A percentile compares a stretch with the other conserved stretches of the same genome.
These are phyloP conservation scores for Callipepla californica DNA, from an alignment of 2,113 vertebrate species.

Conservation along the genomic window DNA sequence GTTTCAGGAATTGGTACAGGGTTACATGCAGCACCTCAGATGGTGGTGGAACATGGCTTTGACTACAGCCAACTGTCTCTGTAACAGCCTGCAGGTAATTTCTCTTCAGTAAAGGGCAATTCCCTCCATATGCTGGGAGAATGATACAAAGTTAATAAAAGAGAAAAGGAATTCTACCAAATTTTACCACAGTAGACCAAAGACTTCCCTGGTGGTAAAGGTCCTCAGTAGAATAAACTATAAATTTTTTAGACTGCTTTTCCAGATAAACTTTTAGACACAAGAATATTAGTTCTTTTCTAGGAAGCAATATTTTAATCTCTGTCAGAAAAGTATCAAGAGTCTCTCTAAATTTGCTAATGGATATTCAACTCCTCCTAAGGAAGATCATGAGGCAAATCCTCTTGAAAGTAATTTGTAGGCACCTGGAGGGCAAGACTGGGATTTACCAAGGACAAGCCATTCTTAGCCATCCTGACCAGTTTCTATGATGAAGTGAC, in stretches of 20 bases:
- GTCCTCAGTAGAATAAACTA: not conserved
- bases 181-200: not conserved
- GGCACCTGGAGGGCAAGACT: not conserved
- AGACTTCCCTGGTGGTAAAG: rapidly evolving
- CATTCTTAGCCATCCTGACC: not conserved
- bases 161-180: not conserved
- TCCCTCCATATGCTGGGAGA: not conserved
- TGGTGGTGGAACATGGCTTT: not conserved
- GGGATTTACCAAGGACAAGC: not conserved
- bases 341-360: not conserved
- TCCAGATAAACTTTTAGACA: not conserved
- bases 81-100: not conserved
- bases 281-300: not conserved
- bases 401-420: not conserved
- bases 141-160: not conserved
- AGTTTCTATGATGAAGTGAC: not conserved
- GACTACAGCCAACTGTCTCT: not conserved
- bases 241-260: not conserved
- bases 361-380: not conserved
- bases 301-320: not conserved
- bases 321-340: not conserved
- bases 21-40: not conserved
- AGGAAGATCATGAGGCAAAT: not conserved
- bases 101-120: not conserved
- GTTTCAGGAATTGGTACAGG: not conserved